Percentiles rank a stretch among this genome's conserved stretches.
phyloP scores from a whole-genome alignment of 2,113 vertebrate species.

The Opisthocomus hoazin region DNA sequence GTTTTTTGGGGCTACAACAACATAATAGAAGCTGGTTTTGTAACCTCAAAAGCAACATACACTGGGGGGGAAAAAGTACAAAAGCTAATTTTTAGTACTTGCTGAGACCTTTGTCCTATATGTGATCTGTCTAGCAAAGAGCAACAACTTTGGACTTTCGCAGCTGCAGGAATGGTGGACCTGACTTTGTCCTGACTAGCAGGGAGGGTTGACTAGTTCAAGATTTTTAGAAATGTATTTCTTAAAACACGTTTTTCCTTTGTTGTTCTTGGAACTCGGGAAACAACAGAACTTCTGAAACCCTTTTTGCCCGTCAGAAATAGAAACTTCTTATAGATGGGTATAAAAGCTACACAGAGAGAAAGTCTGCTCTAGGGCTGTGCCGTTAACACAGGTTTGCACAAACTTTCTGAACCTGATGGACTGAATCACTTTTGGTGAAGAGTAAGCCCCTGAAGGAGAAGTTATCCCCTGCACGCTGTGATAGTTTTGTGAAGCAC shows the following conservation, averaged over 20 bases:
- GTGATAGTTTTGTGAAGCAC: neutral
- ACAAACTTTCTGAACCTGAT: neutral
- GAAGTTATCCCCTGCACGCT: no score
- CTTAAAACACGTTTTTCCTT: accelerated
- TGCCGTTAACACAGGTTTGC: neutral
- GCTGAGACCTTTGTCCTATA: neutral
- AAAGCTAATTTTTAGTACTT: neutral
- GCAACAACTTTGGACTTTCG: neutral
- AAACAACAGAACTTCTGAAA: neutral
- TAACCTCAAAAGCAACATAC: neutral
- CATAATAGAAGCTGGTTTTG: neutral
- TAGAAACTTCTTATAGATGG: neutral
- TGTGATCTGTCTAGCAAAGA: neutral
- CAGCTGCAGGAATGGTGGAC: neutral
- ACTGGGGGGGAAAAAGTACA: neutral
- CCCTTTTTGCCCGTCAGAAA: neutral
- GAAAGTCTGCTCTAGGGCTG: neutral
- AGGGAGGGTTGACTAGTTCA: neutral
- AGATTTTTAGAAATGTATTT: neutral
- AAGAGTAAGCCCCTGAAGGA: neutral
- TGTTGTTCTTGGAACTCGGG: neutral
- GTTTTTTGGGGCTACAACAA: neutral
- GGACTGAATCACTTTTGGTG: neutral
- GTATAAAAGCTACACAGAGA: neutral
- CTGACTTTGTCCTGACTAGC: neutral